Evolutionary conservation across 2,888 invertebrate genomes (phyloP).

Genomic region (Bhutanitis thaidina): DNA sequence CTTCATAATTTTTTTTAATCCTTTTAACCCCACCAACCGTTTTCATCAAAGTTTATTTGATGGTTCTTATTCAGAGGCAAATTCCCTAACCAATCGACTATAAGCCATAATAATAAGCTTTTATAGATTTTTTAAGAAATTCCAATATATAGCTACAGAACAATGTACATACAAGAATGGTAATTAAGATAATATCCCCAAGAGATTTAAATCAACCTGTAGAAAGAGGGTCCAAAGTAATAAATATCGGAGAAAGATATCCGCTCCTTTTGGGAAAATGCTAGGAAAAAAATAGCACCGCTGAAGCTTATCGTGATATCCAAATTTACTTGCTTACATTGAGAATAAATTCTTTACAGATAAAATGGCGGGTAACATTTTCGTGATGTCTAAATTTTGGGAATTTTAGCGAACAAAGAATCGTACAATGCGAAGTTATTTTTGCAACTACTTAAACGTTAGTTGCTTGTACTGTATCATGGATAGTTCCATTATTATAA

Average conservation of each 20-base stretch:
- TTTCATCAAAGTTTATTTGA: too few relatives aligned
- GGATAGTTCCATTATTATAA: too few relatives aligned
- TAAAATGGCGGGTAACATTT: background rate
- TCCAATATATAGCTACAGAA: background rate
- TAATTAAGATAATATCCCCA: constrained; percentile 19
- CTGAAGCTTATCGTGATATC: constrained; percentile 16
- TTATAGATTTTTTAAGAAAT: background rate
- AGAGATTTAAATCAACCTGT: constrained; percentile 19
- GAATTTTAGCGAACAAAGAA: too few relatives aligned
- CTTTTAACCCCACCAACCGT: too few relatives aligned
- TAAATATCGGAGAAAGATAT: constrained; percentile 18
- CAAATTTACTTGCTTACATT: constrained; percentile 15
- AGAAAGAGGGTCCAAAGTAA: constrained; percentile 15
- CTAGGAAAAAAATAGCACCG: constrained; percentile 10
- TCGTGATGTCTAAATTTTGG: background rate
- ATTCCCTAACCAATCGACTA: too few relatives aligned
- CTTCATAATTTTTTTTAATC: too few relatives aligned
- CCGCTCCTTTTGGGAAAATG: constrained; percentile 13
- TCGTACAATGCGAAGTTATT: too few relatives aligned
- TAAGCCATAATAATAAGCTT: too few relatives aligned
- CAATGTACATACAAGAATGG: constrained; percentile 7
- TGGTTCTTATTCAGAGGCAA: too few relatives aligned
- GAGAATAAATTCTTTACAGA: constrained; percentile 8
- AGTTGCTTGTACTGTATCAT: too few relatives aligned
- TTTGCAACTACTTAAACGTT: too few relatives aligned